Percentiles rank a stretch among this genome's conserved stretches.
Evolutionary conservation across 2,888 invertebrate species (phyloP).

Genomic region (Dicyrtoma fusca): DNA sequence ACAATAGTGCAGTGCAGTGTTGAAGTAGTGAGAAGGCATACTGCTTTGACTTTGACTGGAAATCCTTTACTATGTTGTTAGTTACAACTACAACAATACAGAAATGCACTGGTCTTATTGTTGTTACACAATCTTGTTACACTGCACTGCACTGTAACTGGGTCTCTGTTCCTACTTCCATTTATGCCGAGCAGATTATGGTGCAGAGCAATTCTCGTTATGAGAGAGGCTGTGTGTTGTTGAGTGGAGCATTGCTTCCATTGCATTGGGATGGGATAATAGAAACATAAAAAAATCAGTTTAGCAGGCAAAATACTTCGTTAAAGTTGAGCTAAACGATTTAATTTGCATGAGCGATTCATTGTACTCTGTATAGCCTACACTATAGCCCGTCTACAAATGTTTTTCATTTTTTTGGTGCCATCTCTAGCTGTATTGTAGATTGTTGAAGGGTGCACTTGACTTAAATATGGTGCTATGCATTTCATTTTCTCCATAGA

Average conservation of each 20-base stretch:
- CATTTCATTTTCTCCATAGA: not conserved
- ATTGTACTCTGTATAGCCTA: not conserved
- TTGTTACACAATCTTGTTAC: too few relatives aligned
- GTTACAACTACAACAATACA: not conserved
- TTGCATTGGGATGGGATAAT: too few relatives aligned
- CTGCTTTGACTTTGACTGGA: not conserved
- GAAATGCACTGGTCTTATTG: slow-evolving; percentile 1
- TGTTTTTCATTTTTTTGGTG: not conserved
- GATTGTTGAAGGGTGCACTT: not conserved
- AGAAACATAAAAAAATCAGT: too few relatives aligned
- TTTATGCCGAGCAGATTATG: too few relatives aligned
- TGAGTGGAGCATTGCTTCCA: too few relatives aligned
- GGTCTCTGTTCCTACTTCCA: too few relatives aligned
- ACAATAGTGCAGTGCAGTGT: not conserved
- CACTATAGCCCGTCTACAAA: not conserved
- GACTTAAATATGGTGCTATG: not conserved
- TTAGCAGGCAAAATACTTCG: slow-evolving; percentile 1
- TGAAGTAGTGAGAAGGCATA: not conserved
- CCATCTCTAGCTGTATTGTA: not conserved
- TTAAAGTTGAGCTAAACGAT: slow-evolving; percentile 14
- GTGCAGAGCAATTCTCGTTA: too few relatives aligned
- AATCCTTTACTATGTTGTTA: not conserved
- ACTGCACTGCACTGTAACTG: not conserved
- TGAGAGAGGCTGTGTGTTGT: too few relatives aligned
- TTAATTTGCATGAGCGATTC: slow-evolving; percentile 12